Conservation (phyloP, 2,113 vertebrate genomes). For the Thalassarche chlororhynchos region DNA sequence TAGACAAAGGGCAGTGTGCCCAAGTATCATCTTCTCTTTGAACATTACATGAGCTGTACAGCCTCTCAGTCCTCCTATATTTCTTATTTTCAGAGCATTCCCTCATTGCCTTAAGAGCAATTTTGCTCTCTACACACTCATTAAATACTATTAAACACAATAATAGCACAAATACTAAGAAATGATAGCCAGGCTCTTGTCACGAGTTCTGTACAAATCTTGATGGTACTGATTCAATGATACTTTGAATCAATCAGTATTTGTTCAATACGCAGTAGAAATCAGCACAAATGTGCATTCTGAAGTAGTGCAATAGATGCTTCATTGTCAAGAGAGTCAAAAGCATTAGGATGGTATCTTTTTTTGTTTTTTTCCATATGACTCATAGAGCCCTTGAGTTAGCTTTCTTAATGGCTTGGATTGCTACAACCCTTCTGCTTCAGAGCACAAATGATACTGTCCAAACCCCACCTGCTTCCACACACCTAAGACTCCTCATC, state of each 20-base stretch:
- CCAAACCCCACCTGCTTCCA: background rate
- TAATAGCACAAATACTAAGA: background rate
- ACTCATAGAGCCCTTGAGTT: background rate
- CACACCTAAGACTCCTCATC: background rate
- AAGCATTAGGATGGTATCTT: background rate
- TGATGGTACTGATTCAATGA: fast-evolving
- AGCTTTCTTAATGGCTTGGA: background rate
- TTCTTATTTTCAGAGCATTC: background rate
- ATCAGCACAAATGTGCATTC: background rate
- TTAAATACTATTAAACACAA: background rate
- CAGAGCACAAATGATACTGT: background rate
- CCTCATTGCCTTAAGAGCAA: background rate
- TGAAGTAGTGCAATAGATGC: background rate
- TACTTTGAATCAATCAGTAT: background rate
- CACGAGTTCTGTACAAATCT: background rate
- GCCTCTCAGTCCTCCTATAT: background rate
- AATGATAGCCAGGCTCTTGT: background rate
- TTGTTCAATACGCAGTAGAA: background rate
- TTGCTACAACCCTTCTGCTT: background rate
- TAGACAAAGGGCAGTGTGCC: background rate
- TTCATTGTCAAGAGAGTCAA: background rate
- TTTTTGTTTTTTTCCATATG: background rate
- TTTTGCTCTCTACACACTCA: background rate
- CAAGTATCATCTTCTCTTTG: background rate
- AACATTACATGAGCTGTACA: background rate